Percentiles rank a stretch among this genome's conserved stretches.
These are phyloP conservation scores for Brotogeris chrysoptera DNA, from an alignment of 2,797 vertebrate species.

Conservation along the genomic window DNA sequence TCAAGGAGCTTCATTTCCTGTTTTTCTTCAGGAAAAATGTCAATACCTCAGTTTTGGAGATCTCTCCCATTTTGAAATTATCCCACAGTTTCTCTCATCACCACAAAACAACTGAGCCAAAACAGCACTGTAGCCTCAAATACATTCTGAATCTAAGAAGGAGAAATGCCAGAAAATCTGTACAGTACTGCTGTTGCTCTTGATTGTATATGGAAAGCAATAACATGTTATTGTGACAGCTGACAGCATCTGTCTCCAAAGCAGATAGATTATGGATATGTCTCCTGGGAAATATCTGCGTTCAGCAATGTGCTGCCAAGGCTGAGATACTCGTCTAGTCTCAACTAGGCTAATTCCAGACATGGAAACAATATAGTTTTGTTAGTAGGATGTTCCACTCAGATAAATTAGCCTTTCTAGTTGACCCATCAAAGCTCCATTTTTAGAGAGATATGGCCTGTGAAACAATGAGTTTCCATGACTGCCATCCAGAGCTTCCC, in stretches of 20 bases:
- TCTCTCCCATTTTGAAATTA: not conserved
- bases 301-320: slow-evolving; percentile 1
- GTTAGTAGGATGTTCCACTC: slow-evolving; percentile 9
- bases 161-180: slow-evolving; percentile 7
- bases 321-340: slow-evolving; percentile 5
- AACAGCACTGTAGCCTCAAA: not conserved
- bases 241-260: not conserved
- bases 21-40: not conserved
- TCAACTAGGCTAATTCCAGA: slow-evolving; percentile 49
- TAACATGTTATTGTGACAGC: not conserved
- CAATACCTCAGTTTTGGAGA: not conserved
- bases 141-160: not conserved
- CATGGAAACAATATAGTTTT: slow-evolving; percentile 16
- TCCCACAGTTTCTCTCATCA: not conserved
- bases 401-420: not conserved
- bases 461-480: not conserved
- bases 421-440: not conserved
- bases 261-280: not conserved
- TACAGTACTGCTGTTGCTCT: not conserved
- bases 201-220: slow-evolving; percentile 1
- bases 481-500: slow-evolving; percentile 16
- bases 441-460: not conserved
- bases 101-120: not conserved
- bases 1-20: not conserved
- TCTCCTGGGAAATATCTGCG: not conserved